A percentile compares a stretch with the other conserved stretches of the same genome.
Evolutionary conservation across 2,113 vertebrate genomes (phyloP).

Genomic region (Dicentrarchus labrax): DNA sequence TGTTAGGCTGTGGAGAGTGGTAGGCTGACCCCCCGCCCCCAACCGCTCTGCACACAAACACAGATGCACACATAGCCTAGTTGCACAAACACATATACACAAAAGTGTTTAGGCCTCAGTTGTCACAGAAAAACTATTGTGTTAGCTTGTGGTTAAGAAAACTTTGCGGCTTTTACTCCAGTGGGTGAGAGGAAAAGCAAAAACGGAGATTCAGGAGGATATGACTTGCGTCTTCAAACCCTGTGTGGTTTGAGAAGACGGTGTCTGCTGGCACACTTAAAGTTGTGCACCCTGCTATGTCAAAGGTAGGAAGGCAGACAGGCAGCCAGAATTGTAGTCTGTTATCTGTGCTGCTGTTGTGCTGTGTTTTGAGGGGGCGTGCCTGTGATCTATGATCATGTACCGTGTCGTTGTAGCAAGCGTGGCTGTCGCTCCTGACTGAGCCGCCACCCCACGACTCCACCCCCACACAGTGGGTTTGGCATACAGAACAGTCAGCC

Average conservation of each 20-base stretch:
- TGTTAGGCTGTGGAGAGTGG: constrained; percentile 75
- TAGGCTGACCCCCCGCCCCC: constrained; percentile 66
- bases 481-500: constrained; percentile 70
- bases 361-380: constrained; percentile 82
- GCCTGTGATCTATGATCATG: constrained; percentile 82
- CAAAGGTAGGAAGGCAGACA: constrained; percentile 73
- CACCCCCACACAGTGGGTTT: constrained; percentile 68
- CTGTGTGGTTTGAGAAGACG: constrained; percentile 69
- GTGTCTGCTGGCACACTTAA: constrained; percentile 69
- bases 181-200: constrained; percentile 54
- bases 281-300: constrained; percentile 64
- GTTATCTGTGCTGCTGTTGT: constrained; percentile 77
- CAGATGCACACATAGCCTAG: constrained; percentile 2
- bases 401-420: constrained; percentile 78
- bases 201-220: constrained; percentile 62
- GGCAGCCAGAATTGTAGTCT: constrained; percentile 66
- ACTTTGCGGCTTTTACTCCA: constrained; percentile 68
- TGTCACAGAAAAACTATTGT: constrained; percentile 65
- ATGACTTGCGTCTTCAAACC: constrained; percentile 56
- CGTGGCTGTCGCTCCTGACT: constrained; percentile 78
- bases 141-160: constrained; percentile 57
- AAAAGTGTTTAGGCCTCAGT: constrained; percentile 45
- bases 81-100: constrained; percentile 17
- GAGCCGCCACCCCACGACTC: constrained; percentile 74
- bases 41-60: constrained; percentile 55